These are phyloP conservation scores for Halictus ligatus DNA, from an alignment of 2,888 invertebrate species.

Conservation along the genomic window DNA sequence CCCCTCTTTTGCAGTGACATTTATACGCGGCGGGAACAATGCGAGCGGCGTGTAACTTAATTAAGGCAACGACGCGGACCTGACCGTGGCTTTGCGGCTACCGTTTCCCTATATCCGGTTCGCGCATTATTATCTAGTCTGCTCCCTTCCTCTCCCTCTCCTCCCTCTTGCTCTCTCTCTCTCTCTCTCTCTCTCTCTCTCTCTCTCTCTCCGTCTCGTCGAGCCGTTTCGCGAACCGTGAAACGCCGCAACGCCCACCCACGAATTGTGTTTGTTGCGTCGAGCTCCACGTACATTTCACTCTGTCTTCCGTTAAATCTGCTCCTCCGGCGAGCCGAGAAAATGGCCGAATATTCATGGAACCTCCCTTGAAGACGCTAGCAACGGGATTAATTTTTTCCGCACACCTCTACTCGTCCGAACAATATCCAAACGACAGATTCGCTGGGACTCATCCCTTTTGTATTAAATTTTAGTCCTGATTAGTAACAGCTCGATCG, in stretches of 20 bases:
- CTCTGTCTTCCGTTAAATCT: conserved; percentile 70
- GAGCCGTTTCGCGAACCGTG: conserved; percentile 72
- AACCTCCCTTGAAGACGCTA: conserved; percentile 48
- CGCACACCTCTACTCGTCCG: background rate
- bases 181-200: background rate
- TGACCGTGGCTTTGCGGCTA: conserved; percentile 82
- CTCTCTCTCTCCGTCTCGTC: background rate
- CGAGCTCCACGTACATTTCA: conserved; percentile 57
- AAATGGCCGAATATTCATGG: conserved; percentile 55
- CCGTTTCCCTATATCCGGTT: conserved; percentile 79
- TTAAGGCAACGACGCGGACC: conserved; percentile 84
- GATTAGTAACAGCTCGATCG: no score
- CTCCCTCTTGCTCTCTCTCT: conserved; percentile 18
- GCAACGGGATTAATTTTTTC: conserved; percentile 40
- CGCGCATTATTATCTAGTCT: conserved; percentile 82
- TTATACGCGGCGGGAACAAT: conserved; percentile 81
- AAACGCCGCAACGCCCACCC: conserved; percentile 71
- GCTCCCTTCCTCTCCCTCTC: conserved; percentile 60
- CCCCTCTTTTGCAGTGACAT: conserved; percentile 78
- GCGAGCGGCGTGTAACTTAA: conserved; percentile 83
- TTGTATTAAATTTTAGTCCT: background rate
- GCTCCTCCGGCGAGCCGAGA: conserved; percentile 48
- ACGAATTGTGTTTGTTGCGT: conserved; percentile 82
- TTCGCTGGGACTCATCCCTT: background rate
- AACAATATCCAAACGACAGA: background rate